phyloP scores from a whole-genome alignment of 2,797 vertebrate genomes.

The Coluber constrictor region DNA sequence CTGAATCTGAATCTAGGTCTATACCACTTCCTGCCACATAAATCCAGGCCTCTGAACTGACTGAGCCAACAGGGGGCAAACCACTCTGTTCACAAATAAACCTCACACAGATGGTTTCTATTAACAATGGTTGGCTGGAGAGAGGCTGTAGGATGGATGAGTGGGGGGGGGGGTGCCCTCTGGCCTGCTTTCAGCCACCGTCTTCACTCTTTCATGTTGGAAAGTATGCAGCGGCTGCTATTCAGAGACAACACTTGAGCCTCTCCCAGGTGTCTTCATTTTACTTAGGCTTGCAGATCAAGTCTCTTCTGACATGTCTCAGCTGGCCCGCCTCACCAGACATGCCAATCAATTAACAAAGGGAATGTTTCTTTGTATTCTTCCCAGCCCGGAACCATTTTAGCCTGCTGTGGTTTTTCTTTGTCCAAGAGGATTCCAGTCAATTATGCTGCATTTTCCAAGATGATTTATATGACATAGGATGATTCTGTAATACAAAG shows the following conservation, averaged over 20 bases:
- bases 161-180: not conserved
- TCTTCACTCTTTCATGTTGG: constrained; percentile 3
- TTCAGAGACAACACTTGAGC: not conserved
- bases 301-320: constrained; percentile 17
- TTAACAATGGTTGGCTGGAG: not conserved
- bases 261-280: constrained; percentile 24
- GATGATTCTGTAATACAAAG: not conserved
- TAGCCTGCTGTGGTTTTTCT: not conserved
- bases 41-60: not conserved
- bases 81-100: not conserved
- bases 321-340: constrained; percentile 27
- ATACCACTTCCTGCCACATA: not conserved
- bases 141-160: not conserved
- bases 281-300: constrained; percentile 17
- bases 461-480: not conserved
- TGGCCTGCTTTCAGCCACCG: not conserved
- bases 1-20: not conserved
- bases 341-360: constrained; percentile 30
- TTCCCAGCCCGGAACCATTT: not conserved
- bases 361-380: not conserved
- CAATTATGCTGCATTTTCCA: not conserved
- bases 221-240: not conserved
- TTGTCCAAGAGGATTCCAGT: not conserved
- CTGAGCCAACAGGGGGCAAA: constrained; percentile 1
- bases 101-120: not conserved